A percentile compares a stretch with the other conserved stretches of the same genome.
phyloP scores from a whole-genome alignment of 2,888 invertebrate species.

The Corbicula japonica region DNA sequence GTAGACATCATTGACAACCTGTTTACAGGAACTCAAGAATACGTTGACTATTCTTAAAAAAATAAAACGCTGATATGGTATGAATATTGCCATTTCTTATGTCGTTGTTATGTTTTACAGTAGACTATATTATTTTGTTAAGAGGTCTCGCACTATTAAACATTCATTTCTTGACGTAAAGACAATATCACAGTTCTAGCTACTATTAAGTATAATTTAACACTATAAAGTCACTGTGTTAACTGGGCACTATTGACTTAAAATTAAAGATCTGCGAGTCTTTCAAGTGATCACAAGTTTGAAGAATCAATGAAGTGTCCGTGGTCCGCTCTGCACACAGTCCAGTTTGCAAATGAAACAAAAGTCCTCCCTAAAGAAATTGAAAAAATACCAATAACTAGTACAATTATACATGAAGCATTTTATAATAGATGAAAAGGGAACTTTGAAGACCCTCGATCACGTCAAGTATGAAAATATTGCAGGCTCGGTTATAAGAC shows the following conservation, averaged over 20 bases:
- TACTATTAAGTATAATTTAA: too few species aligned
- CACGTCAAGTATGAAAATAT: neutral
- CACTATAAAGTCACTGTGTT: too few species aligned
- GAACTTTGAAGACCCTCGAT: neutral
- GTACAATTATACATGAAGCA: neutral
- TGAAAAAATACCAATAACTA: neutral
- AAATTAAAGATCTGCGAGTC: conserved; percentile 7
- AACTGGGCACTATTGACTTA: neutral
- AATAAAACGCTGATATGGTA: too few species aligned
- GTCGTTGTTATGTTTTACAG: too few species aligned
- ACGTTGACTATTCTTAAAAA: too few species aligned
- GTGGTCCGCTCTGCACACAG: conserved; percentile 12
- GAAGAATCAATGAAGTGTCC: neutral
- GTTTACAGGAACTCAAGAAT: too few species aligned
- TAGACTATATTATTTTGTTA: too few species aligned
- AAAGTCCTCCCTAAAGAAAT: conserved; percentile 28
- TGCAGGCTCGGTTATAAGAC: neutral
- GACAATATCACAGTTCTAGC: too few species aligned
- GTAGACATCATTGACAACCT: too few species aligned
- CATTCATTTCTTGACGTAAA: too few species aligned
- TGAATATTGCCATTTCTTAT: too few species aligned
- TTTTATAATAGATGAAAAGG: neutral
- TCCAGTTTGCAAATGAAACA: conserved; percentile 2
- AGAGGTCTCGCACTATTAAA: too few species aligned
- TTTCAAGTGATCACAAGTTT: neutral